Conservation (phyloP, 1,140 invertebrate genomes). For the Lasioglossum albipes region DNA sequence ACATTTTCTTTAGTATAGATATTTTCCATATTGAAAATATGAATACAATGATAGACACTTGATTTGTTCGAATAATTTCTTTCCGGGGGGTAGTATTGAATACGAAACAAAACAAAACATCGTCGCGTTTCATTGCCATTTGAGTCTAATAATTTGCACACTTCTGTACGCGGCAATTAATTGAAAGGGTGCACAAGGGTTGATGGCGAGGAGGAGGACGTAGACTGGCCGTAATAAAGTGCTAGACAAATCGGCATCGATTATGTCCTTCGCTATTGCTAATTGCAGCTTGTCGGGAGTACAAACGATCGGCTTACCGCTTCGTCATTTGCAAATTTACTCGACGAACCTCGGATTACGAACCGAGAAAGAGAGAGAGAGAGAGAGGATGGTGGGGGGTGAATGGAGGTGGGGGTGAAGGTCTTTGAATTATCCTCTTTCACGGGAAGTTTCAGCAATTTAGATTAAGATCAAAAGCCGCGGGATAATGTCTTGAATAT, state of each 20-base stretch:
- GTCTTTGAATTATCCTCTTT: conserved; percentile 46
- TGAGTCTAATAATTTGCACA: too few relatives aligned
- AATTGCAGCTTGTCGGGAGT: conserved; percentile 34
- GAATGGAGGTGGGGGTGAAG: neutral
- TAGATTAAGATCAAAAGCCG: conserved; percentile 65
- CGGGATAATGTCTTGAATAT: conserved; percentile 52
- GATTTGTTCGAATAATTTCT: too few relatives aligned
- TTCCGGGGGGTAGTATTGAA: too few relatives aligned
- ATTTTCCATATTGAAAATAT: too few relatives aligned
- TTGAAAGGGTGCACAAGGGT: too few relatives aligned
- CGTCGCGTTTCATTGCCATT: too few relatives aligned
- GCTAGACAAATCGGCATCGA: conserved; percentile 21
- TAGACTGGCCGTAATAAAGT: neutral
- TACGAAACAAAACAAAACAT: too few relatives aligned
- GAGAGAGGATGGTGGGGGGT: neutral
- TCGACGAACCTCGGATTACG: conserved; percentile 17
- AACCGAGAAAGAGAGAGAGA: neutral
- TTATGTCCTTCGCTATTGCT: conserved; percentile 28
- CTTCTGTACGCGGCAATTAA: too few relatives aligned
- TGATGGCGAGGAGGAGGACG: neutral
- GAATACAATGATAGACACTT: too few relatives aligned
- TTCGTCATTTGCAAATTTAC: conserved; percentile 43
- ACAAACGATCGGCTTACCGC: conserved; percentile 13
- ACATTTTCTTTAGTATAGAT: too few relatives aligned
- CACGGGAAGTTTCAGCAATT: conserved; percentile 55